Percentiles rank a stretch among this genome's conserved stretches.
These are phyloP conservation scores for Pyrocoelia pectoralis DNA, from an alignment of 2,888 invertebrate genomes.

Conservation along the genomic window DNA sequence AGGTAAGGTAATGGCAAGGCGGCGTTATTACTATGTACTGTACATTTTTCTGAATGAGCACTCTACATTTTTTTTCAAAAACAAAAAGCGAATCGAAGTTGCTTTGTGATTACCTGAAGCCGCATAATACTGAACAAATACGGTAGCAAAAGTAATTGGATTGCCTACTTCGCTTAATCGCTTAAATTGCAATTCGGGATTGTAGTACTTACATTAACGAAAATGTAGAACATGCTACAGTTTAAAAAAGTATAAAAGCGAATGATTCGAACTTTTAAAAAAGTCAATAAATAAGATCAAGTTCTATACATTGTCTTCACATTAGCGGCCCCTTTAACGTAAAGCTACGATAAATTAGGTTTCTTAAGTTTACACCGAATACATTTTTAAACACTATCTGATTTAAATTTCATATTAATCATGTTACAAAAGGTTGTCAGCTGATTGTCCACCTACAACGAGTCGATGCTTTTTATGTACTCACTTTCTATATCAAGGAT, in stretches of 20 bases:
- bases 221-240: conserved; percentile 6
- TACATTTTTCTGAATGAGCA: not conserved
- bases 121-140: conserved; percentile 27
- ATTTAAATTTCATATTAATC: conserved; percentile 32
- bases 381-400: conserved; percentile 37
- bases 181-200: conserved; percentile 16
- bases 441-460: conserved; percentile 19
- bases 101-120: conserved; percentile 28
- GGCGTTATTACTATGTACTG: not conserved
- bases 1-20: not conserved
- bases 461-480: not conserved
- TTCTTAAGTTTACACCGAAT: conserved; percentile 31
- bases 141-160: conserved; percentile 31
- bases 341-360: conserved; percentile 32
- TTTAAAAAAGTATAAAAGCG: not conserved
- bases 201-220: not conserved
- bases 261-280: not conserved
- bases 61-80: not conserved
- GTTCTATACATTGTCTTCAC: conserved; percentile 25
- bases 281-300: conserved; percentile 8
- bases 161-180: conserved; percentile 13
- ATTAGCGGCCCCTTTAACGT: conserved; percentile 28
- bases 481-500: conserved; percentile 12
- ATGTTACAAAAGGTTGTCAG: conserved; percentile 20
- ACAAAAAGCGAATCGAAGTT: conserved; percentile 16